Percentiles rank a stretch among this genome's conserved stretches.
phyloP scores from a whole-genome alignment of 2,797 vertebrate species.

The Aldrovandia affinis region DNA sequence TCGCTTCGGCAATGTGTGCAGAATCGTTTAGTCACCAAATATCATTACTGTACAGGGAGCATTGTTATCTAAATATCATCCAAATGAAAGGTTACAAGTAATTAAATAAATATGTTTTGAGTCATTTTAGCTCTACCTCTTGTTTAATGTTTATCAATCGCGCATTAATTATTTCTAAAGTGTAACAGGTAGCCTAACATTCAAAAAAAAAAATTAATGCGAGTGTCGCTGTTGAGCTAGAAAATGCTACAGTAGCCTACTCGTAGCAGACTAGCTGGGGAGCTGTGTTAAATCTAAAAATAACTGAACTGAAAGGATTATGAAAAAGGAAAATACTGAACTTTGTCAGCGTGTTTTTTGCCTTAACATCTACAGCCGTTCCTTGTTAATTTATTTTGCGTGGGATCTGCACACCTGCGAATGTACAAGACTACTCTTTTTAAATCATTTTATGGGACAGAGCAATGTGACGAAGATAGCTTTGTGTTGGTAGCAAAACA shows the following conservation, averaged over 20 bases:
- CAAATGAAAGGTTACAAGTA: neutral
- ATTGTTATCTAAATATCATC: neutral
- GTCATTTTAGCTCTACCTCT: too few relatives aligned
- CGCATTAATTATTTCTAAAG: neutral
- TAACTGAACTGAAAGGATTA: neutral
- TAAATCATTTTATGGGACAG: too few relatives aligned
- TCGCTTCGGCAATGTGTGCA: neutral
- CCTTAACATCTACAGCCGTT: too few relatives aligned
- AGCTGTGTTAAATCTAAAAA: neutral
- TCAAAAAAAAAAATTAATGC: neutral
- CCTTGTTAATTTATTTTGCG: too few relatives aligned
- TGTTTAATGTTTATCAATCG: too few relatives aligned
- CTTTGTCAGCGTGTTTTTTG: too few relatives aligned
- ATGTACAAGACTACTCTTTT: too few relatives aligned
- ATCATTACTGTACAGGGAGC: neutral
- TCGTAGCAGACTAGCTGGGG: neutral
- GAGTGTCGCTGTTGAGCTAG: neutral
- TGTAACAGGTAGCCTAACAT: neutral
- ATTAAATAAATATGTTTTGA: too few relatives aligned
- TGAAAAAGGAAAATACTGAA: too few relatives aligned
- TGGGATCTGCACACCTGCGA: too few relatives aligned
- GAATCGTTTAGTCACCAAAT: neutral
- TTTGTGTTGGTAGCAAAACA: too few relatives aligned
- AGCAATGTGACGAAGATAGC: too few relatives aligned
- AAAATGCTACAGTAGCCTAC: neutral